Percentiles rank a stretch among this genome's conserved stretches.
Conservation (phyloP, 2,797 vertebrate species). For the Mastacembelus armatus region DNA sequence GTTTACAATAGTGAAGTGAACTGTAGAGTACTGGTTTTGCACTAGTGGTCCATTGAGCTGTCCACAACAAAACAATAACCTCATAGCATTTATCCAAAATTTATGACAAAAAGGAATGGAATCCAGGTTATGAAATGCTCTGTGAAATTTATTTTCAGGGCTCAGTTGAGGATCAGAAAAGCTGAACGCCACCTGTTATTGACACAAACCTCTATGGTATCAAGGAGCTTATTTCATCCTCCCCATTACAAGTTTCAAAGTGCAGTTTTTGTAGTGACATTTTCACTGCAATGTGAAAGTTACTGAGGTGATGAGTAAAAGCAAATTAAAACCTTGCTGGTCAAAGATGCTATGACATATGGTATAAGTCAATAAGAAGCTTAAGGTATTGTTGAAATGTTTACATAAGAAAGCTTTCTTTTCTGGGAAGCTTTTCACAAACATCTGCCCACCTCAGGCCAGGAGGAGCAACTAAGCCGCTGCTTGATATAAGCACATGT, state of each 20-base stretch:
- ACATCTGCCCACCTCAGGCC: slow-evolving; percentile 75
- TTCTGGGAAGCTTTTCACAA: slow-evolving; percentile 68
- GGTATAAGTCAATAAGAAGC: slow-evolving; percentile 75
- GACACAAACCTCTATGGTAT: slow-evolving; percentile 14
- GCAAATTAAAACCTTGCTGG: slow-evolving; percentile 57
- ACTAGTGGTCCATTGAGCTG: background rate
- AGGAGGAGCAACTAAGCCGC: slow-evolving; percentile 58
- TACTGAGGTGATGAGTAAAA: slow-evolving; percentile 33
- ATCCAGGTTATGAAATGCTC: slow-evolving; percentile 11
- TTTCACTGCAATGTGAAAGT: slow-evolving; percentile 1
- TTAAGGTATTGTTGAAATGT: slow-evolving; percentile 77
- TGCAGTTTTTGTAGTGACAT: background rate
- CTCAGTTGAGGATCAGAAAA: slow-evolving; percentile 38
- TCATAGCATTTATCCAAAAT: background rate
- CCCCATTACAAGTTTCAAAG: slow-evolving; percentile 6
- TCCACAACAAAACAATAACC: background rate
- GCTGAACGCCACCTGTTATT: slow-evolving; percentile 16
- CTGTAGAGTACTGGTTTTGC: background rate
- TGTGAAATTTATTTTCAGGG: slow-evolving; percentile 33
- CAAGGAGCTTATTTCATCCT: background rate
- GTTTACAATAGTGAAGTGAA: slow-evolving; percentile 16
- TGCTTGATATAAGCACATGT: slow-evolving; percentile 38
- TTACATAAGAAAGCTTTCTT: slow-evolving; percentile 70
- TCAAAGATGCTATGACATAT: slow-evolving; percentile 57
- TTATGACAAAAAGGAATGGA: slow-evolving; percentile 3